These are phyloP conservation scores for Eospalax fontanierii DNA, from an alignment of 2,797 vertebrate species.

Conservation along the genomic window DNA sequence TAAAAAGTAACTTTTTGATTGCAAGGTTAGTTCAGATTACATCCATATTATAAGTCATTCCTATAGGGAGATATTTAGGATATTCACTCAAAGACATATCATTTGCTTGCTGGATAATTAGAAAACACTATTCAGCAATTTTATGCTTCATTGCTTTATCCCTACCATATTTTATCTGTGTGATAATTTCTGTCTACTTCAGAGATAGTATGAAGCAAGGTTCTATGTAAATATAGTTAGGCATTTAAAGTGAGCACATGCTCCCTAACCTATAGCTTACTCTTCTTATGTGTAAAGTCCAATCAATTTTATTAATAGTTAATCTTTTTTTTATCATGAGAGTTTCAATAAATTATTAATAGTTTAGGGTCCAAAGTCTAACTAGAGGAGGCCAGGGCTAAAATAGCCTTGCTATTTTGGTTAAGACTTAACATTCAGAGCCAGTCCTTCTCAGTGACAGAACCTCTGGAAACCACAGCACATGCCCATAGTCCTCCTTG, in stretches of 20 bases:
- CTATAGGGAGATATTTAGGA: neutral
- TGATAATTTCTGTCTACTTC: neutral
- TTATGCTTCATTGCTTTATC: neutral
- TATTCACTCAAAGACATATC: neutral
- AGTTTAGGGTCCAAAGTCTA: too few relatives aligned
- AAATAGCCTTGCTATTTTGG: too few relatives aligned
- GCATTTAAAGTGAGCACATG: neutral
- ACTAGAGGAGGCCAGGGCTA: too few relatives aligned
- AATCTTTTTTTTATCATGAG: neutral
- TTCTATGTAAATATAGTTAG: neutral
- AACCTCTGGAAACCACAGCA: too few relatives aligned
- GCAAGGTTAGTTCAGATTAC: too few relatives aligned
- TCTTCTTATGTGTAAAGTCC: slow-evolving; percentile 2
- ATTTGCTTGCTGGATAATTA: neutral
- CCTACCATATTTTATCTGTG: neutral
- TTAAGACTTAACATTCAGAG: too few relatives aligned
- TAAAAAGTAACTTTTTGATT: too few relatives aligned
- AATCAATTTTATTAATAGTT: slow-evolving; percentile 41
- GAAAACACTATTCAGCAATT: slow-evolving; percentile 15
- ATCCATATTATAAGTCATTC: too few relatives aligned
- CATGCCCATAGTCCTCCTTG: neutral
- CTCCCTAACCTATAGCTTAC: neutral
- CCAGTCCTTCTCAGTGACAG: too few relatives aligned
- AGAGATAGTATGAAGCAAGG: neutral
- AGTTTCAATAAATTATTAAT: too few relatives aligned